These are phyloP conservation scores for Holacanthus passer DNA, from an alignment of 2,113 vertebrate genomes.

Conservation along the genomic window DNA sequence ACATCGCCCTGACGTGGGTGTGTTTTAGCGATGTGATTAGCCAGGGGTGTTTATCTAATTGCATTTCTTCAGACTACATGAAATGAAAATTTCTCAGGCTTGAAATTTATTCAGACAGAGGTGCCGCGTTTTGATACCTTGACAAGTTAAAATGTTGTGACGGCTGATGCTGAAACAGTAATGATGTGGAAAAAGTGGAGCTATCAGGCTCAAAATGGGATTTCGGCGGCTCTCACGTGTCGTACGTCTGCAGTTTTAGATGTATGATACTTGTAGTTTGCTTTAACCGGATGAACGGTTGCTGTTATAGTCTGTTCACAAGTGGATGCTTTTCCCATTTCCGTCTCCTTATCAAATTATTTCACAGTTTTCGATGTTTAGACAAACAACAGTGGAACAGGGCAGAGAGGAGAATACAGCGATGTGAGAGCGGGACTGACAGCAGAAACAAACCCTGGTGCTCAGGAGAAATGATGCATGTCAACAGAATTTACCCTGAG, in stretches of 20 bases:
- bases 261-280: conserved; percentile 19
- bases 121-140: conserved; percentile 45
- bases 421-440: conserved; percentile 32
- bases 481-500: conserved; percentile 41
- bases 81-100: conserved; percentile 66
- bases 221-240: conserved; percentile 16
- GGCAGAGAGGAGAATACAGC: not conserved
- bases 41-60: conserved; percentile 69
- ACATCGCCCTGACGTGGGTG: conserved; percentile 49
- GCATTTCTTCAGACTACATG: conserved; percentile 54
- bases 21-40: conserved; percentile 66
- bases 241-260: conserved; percentile 11
- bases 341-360: conserved; percentile 17
- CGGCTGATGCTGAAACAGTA: conserved; percentile 45
- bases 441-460: conserved; percentile 15
- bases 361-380: conserved; percentile 10
- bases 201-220: conserved; percentile 47
- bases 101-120: conserved; percentile 60
- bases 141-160: conserved; percentile 60
- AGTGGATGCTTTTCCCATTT: not conserved
- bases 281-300: conserved; percentile 5
- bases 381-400: not conserved
- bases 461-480: conserved; percentile 36
- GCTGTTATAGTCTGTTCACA: conserved; percentile 23
- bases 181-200: conserved; percentile 60